Evolutionary conservation across 1,140 invertebrate genomes (phyloP).

Genomic region (Dufourea novaeangliae): DNA sequence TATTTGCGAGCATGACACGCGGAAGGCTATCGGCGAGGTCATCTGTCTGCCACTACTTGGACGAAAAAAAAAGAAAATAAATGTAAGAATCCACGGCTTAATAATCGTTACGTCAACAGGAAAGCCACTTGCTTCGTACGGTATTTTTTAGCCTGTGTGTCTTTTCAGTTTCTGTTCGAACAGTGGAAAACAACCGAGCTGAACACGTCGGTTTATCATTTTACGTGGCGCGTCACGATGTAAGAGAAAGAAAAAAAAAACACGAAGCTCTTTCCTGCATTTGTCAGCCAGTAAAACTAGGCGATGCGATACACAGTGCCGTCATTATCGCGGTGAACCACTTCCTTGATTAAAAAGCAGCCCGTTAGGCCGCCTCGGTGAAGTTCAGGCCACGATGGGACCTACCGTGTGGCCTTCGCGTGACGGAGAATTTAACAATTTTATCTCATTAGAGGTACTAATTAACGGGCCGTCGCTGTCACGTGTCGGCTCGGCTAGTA

Average conservation of each 20-base stretch:
- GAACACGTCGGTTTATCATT: background rate
- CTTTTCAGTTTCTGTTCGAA: background rate
- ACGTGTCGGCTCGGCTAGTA: background rate
- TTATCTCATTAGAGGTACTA: slow-evolving; percentile 47
- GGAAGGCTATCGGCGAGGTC: slow-evolving; percentile 41
- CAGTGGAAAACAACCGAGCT: background rate
- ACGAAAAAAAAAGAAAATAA: slow-evolving; percentile 14
- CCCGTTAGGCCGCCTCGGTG: background rate
- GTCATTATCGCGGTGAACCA: slow-evolving; percentile 66
- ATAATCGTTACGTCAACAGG: background rate
- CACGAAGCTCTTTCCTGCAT: background rate
- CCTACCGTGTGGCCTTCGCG: slow-evolving; percentile 70
- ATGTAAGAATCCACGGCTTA: no score
- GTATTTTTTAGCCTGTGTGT: background rate
- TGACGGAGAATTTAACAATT: slow-evolving; percentile 61
- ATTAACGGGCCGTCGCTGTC: slow-evolving; percentile 32
- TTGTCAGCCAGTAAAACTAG: background rate
- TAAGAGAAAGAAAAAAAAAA: background rate
- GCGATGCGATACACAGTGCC: background rate
- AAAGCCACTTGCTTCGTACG: background rate
- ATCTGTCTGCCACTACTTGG: slow-evolving; percentile 13
- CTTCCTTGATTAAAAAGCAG: slow-evolving; percentile 69
- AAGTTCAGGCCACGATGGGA: slow-evolving; percentile 35
- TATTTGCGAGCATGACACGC: slow-evolving; percentile 59
- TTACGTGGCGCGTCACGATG: no score